These are phyloP conservation scores for Noctua janthe DNA, from an alignment of 2,888 invertebrate species.

Conservation along the genomic window DNA sequence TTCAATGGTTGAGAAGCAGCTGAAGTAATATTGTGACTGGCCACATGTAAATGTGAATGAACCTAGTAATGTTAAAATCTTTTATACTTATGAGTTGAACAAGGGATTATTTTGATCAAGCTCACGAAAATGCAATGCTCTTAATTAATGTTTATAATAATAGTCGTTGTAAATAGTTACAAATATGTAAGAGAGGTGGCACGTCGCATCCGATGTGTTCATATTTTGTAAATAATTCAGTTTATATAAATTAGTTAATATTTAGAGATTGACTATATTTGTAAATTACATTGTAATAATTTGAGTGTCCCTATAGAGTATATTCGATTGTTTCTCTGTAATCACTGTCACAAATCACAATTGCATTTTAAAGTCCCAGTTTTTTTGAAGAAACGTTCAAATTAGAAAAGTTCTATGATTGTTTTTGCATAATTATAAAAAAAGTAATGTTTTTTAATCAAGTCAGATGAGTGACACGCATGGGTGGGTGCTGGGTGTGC, in stretches of 20 bases:
- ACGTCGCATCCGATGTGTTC: slow-evolving; percentile 82
- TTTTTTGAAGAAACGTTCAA: slow-evolving; percentile 81
- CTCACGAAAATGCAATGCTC: slow-evolving; percentile 89
- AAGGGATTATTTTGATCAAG: slow-evolving; percentile 88
- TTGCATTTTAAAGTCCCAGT: slow-evolving; percentile 82
- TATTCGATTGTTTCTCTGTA: slow-evolving; percentile 85
- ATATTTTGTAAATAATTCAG: slow-evolving; percentile 89
- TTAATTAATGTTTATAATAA: slow-evolving; percentile 85
- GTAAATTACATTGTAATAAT: slow-evolving; percentile 88
- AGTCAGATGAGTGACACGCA: slow-evolving; percentile 80
- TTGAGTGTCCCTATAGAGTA: slow-evolving; percentile 87
- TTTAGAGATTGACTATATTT: slow-evolving; percentile 88
- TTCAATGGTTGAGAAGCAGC: slow-evolving; percentile 73
- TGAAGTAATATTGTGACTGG: slow-evolving; percentile 71
- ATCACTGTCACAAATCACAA: slow-evolving; percentile 89
- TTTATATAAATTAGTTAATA: slow-evolving; percentile 85
- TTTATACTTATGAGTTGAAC: slow-evolving; percentile 79
- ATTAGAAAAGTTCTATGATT: slow-evolving; percentile 83
- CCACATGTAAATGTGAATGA: slow-evolving; percentile 70
- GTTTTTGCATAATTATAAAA: slow-evolving; percentile 83
- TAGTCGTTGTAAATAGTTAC: slow-evolving; percentile 90
- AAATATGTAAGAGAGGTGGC: slow-evolving; percentile 84
- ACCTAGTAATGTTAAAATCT: slow-evolving; percentile 72
- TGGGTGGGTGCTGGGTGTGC: slow-evolving; percentile 79
- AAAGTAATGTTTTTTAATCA: slow-evolving; percentile 76